Percentiles rank a stretch among this genome's conserved stretches.
phyloP scores from a whole-genome alignment of 2,888 invertebrate species.

The Nasonia oneida region DNA sequence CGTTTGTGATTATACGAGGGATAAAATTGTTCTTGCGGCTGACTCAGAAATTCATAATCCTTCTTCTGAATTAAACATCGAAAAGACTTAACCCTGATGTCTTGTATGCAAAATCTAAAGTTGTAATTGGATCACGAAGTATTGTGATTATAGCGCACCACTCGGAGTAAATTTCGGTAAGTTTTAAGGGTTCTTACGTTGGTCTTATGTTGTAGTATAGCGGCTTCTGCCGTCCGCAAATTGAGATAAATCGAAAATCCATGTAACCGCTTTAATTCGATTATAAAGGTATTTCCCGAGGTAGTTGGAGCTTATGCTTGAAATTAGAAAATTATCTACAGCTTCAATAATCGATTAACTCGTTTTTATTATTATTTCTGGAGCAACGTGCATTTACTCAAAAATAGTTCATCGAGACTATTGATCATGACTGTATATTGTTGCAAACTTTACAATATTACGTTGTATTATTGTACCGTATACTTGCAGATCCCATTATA shows the following conservation, averaged over 20 bases:
- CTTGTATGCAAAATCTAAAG: conserved; percentile 9
- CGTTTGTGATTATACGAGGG: no score
- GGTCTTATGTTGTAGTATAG: background rate
- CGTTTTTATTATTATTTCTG: no score
- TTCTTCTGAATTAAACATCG: conserved; percentile 8
- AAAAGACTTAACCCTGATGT: background rate
- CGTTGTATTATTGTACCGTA: background rate
- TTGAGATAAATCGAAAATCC: conserved; percentile 19
- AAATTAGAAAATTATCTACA: background rate
- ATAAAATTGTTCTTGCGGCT: background rate
- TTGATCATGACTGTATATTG: background rate
- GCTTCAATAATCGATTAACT: background rate
- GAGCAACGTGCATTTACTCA: background rate
- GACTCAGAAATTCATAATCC: background rate
- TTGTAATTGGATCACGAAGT: conserved; percentile 27
- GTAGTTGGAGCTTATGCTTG: background rate
- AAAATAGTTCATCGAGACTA: background rate
- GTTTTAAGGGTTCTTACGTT: conserved; percentile 32
- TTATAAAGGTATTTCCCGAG: background rate
- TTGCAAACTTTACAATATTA: no score
- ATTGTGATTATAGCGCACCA: background rate
- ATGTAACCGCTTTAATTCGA: conserved; percentile 3
- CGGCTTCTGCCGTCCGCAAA: background rate
- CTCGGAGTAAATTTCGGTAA: conserved; percentile 9
- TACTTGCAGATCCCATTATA: background rate